Conservation (phyloP, 2,888 invertebrate genomes). For the Drosophila neonasuta region DNA sequence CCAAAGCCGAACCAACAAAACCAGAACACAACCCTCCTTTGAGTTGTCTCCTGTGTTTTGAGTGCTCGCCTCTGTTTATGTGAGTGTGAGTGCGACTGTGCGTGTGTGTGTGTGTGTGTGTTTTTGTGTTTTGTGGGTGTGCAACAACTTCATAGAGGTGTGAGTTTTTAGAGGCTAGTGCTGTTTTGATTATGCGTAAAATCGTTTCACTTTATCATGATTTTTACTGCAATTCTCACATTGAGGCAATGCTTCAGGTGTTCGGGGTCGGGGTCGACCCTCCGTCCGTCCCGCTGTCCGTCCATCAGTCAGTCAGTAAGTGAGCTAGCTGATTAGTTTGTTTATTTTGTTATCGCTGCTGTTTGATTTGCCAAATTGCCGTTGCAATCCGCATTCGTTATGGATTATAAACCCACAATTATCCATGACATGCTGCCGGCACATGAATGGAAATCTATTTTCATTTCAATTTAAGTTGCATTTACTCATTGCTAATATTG, state of each 20-base stretch:
- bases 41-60: slow-evolving; percentile 5
- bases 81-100: neutral
- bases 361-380: slow-evolving; percentile 53
- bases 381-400: slow-evolving; percentile 53
- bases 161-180: slow-evolving; percentile 67
- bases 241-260: slow-evolving; percentile 42
- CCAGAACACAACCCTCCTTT: slow-evolving; percentile 10
- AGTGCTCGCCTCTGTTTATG: slow-evolving; percentile 4
- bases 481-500: neutral
- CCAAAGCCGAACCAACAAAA: slow-evolving; percentile 24
- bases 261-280: neutral
- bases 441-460: neutral
- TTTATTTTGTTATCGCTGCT: slow-evolving; percentile 41
- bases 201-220: slow-evolving; percentile 73
- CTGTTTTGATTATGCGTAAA: slow-evolving; percentile 76
- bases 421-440: slow-evolving; percentile 1
- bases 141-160: slow-evolving; percentile 54
- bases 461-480: neutral
- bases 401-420: slow-evolving; percentile 26
- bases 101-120: slow-evolving; percentile 25
- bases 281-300: no score
- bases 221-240: slow-evolving; percentile 65
- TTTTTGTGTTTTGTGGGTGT: slow-evolving; percentile 47
- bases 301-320: slow-evolving; percentile 30
- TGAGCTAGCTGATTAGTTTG: slow-evolving; percentile 38